Evolutionary conservation across 1,140 invertebrate species (phyloP).

Genomic region (Zaprionus tsacasi): DNA sequence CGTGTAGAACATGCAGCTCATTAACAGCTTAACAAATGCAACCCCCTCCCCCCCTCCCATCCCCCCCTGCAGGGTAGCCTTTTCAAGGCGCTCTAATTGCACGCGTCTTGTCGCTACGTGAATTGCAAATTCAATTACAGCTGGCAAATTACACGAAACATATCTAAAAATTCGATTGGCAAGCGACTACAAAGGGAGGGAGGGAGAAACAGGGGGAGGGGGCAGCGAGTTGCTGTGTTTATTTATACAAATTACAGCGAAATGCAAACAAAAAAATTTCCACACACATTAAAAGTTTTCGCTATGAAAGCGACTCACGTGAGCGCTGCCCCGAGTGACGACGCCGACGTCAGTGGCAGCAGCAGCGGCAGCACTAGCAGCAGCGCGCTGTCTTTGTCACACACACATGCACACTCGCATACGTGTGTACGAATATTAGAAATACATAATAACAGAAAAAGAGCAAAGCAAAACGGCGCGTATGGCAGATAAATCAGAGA

Average conservation of each 20-base stretch:
- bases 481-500: slow-evolving; percentile 74
- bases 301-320: slow-evolving; percentile 74
- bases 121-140: slow-evolving; percentile 54
- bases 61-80: neutral
- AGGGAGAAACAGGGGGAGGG: neutral
- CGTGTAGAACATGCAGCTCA: slow-evolving; percentile 17
- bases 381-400: slow-evolving; percentile 16
- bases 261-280: slow-evolving; percentile 64
- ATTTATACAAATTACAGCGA: slow-evolving; percentile 75
- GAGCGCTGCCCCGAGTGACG: slow-evolving; percentile 61
- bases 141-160: slow-evolving; percentile 48
- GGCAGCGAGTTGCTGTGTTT: slow-evolving; percentile 47
- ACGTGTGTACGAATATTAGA: slow-evolving; percentile 57
- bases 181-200: neutral
- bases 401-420: neutral
- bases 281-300: slow-evolving; percentile 76
- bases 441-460: slow-evolving; percentile 56
- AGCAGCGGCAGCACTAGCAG: neutral
- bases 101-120: slow-evolving; percentile 39
- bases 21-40: slow-evolving; percentile 30
- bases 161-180: slow-evolving; percentile 41
- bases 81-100: slow-evolving; percentile 60
- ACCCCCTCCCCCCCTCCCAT: neutral
- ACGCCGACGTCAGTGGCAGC: slow-evolving; percentile 38
- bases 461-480: slow-evolving; percentile 40